Evolutionary conservation across 2,888 invertebrate species (phyloP).

Genomic region (Esperia sulphurella): DNA sequence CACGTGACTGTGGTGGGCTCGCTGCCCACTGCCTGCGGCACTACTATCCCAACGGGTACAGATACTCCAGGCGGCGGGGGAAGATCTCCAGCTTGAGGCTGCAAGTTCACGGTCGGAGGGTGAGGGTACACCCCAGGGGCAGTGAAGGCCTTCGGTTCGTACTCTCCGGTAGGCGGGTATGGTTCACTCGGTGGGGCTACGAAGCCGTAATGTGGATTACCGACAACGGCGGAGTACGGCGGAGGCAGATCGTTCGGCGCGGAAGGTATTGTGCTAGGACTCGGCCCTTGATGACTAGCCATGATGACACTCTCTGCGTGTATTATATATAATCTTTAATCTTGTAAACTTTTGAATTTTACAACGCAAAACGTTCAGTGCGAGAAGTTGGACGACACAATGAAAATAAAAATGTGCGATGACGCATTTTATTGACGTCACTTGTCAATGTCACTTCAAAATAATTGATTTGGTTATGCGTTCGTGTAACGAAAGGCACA

Average conservation of each 20-base stretch:
- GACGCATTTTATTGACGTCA: constrained; percentile 23
- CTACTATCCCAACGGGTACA: constrained; percentile 52
- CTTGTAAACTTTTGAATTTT: constrained; percentile 12
- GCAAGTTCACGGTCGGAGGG: constrained; percentile 33
- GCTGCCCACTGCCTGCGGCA: constrained; percentile 63
- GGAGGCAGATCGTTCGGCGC: constrained; percentile 67
- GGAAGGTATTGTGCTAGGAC: constrained; percentile 36
- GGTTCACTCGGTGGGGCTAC: constrained; percentile 34
- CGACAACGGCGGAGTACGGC: constrained; percentile 67
- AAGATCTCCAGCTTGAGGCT: constrained; percentile 38
- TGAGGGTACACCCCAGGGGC: constrained; percentile 67
- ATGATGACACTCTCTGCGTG: constrained; percentile 15
- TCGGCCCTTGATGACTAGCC: constrained; percentile 46
- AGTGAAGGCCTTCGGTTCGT: constrained; percentile 56
- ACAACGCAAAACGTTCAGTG: constrained; percentile 8
- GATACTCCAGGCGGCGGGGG: constrained; percentile 39
- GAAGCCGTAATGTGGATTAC: constrained; percentile 65
- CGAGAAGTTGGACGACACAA: neutral
- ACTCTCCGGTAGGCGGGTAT: constrained; percentile 24
- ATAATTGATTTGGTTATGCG: neutral
- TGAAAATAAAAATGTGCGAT: neutral
- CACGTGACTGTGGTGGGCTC: constrained; percentile 69
- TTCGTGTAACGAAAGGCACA: neutral
- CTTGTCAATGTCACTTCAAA: constrained; percentile 19
- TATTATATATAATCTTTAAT: neutral